These are phyloP conservation scores for Gasterosteus aculeatus DNA, from an alignment of 2,113 vertebrate species.

Conservation along the genomic window DNA sequence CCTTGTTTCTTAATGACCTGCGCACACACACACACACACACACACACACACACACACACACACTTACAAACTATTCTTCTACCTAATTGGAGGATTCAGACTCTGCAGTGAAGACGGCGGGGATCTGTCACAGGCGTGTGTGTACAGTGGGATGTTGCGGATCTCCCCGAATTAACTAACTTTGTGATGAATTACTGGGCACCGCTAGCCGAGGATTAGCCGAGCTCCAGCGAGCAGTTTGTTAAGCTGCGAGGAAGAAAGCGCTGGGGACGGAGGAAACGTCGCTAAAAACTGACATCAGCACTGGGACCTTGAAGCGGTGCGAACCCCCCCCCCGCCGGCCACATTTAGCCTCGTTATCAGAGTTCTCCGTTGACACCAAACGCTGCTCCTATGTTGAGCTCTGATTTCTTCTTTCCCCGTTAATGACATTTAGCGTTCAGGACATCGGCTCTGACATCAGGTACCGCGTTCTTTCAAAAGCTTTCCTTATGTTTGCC, in stretches of 20 bases:
- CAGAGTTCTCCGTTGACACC: conserved; percentile 40
- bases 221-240: conserved; percentile 76
- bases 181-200: conserved; percentile 76
- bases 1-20: conserved; percentile 3
- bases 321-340: conserved; percentile 31
- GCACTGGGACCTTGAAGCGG: conserved; percentile 56
- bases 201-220: conserved; percentile 76
- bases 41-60: background rate
- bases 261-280: conserved; percentile 56
- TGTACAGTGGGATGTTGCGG: conserved; percentile 51
- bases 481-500: conserved; percentile 46
- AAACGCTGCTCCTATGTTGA: conserved; percentile 35
- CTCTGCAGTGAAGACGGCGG: conserved; percentile 39
- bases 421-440: conserved; percentile 50
- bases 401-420: conserved; percentile 36
- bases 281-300: conserved; percentile 70
- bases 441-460: conserved; percentile 34
- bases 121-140: conserved; percentile 46
- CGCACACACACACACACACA: background rate
- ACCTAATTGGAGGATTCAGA: conserved; percentile 55
- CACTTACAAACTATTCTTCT: conserved; percentile 38
- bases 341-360: conserved; percentile 63
- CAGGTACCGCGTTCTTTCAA: conserved; percentile 42
- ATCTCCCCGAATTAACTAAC: conserved; percentile 76
- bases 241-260: conserved; percentile 70